Evolutionary conservation across 2,888 invertebrate species (phyloP), one percentile per base, ranked within the genome.

Genomic region (Athrips mouffetella): DNA sequence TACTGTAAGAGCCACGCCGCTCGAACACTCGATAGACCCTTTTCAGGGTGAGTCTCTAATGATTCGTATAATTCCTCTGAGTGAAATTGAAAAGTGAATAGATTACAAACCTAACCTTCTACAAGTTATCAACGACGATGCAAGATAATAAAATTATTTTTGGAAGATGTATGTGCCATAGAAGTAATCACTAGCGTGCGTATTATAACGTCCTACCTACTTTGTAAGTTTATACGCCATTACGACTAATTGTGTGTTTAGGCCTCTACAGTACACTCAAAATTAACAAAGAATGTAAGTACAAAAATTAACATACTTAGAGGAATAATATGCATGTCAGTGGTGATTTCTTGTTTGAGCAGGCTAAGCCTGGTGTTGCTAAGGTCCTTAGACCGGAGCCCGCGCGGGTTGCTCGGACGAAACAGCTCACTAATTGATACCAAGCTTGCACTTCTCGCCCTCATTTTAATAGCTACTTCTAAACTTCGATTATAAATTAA

Each of bases 21-120:
- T 59, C 87, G 85, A 2, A 74, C 76, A 29, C 79, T 76, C 0
- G 91, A 90, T 54, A 95, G 71, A n/a, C 95, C 96, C 57, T 76
- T 65, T 1, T 63, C 54, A 6, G 86, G 84, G 51, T 84, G 69
- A 4, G 87, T 83, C 16, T 64, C 71, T 37, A 85, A 58, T 15
- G 65, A 55, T 1, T 56, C 58, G 48, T 67, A 85, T 45, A 86
- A 67, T 10, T 77, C 72, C 48, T 70, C 87, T 86, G 60, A 1
- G 8, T 7, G 25, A 40, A 37, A 37, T 18, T 3, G n/a, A n/a
- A n/a, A n/a, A n/a, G n/a, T n/a, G n/a, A n/a, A n/a, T n/a, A n/a
- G n/a, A n/a, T n/a, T n/a, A n/a, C n/a, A n/a, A n/a, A n/a, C n/a
- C n/a, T n/a, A n/a, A n/a, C n/a, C n/a, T n/a, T n/a, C n/a, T n/a